These are phyloP conservation scores for Ia io DNA, from an alignment of 2,113 vertebrate genomes.

Conservation along the genomic window DNA sequence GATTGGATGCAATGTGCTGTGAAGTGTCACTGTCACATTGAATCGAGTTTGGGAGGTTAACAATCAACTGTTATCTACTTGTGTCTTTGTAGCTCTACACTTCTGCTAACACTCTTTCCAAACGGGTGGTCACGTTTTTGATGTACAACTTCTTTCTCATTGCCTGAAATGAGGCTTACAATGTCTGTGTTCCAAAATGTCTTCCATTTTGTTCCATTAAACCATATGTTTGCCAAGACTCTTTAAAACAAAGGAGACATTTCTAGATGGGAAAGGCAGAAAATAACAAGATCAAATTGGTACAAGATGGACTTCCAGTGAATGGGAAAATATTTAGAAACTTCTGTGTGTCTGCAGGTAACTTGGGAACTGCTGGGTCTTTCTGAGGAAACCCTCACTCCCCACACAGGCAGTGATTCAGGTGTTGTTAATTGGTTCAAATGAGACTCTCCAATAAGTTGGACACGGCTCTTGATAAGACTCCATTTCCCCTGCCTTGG, in stretches of 20 bases:
- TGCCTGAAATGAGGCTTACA: not conserved
- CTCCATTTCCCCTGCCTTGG: not conserved
- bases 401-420: fast-evolving
- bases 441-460: not conserved
- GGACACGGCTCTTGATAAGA: not conserved
- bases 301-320: not conserved
- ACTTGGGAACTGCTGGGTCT: not conserved
- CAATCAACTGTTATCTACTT: not conserved
- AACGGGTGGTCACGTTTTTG: not conserved
- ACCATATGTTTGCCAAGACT: not conserved
- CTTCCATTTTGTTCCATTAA: constrained; percentile 16
- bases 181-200: not conserved
- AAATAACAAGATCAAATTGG: not conserved
- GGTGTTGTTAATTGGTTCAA: not conserved
- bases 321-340: not conserved
- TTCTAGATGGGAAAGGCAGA: not conserved
- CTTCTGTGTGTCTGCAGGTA: not conserved
- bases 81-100: not conserved
- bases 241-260: not conserved
- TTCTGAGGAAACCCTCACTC: not conserved
- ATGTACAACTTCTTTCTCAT: not conserved
- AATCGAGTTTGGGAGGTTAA: constrained; percentile 80
- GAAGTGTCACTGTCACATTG: constrained; percentile 89
- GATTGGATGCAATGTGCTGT: constrained; percentile 86
- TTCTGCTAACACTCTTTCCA: not conserved